phyloP scores from a whole-genome alignment of 2,113 vertebrate genomes.

The Peromyscus californicus region DNA sequence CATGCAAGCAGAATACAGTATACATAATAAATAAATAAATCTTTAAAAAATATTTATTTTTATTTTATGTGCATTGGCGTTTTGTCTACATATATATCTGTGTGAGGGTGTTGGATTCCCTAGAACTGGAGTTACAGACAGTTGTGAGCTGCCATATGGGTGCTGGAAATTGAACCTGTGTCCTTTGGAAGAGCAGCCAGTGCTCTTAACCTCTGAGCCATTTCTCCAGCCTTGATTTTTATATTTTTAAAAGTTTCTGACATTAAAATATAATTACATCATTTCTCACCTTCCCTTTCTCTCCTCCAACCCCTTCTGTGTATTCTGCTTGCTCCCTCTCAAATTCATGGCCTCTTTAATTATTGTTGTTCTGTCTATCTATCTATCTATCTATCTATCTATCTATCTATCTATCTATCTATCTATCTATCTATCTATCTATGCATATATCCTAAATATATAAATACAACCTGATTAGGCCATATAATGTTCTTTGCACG shows the following conservation, averaged over 20 bases:
- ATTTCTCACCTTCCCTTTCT: background rate
- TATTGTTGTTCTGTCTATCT: background rate
- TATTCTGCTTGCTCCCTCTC: background rate
- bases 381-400: background rate
- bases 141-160: background rate
- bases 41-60: background rate
- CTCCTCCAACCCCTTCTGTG: too few relatives aligned
- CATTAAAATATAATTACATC: background rate
- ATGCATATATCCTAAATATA: background rate
- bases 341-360: background rate
- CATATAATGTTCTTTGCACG: background rate
- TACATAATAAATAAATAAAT: too few relatives aligned
- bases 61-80: background rate
- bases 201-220: background rate
- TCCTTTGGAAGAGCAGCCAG: background rate
- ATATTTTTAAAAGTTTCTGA: background rate
- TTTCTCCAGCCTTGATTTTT: background rate
- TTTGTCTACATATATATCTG: background rate
- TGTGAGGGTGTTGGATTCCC: background rate
- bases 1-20: too few relatives aligned
- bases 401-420: background rate
- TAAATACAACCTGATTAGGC: background rate
- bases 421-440: background rate
- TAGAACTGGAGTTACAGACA: background rate
- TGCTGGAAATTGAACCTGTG: background rate